Conservation (phyloP, 2,888 invertebrate genomes). For the Rhingia campestris region DNA sequence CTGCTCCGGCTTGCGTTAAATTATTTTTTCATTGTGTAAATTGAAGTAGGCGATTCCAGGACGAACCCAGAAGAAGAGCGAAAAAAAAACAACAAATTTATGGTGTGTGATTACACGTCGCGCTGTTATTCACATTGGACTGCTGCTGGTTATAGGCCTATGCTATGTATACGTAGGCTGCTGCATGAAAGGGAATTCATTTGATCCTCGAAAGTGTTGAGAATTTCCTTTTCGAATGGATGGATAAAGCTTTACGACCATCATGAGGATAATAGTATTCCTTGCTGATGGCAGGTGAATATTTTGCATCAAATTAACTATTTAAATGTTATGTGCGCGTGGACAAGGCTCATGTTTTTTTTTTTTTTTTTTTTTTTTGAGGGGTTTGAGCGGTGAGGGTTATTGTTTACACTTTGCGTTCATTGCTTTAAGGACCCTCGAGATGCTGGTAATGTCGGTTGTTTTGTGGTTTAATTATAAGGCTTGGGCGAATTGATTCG, state of each 20-base stretch:
- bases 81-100: conserved; percentile 52
- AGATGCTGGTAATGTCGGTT: conserved; percentile 61
- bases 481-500: conserved; percentile 58
- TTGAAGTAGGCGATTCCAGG: conserved; percentile 45
- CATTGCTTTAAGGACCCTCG: conserved; percentile 40
- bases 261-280: conserved; percentile 64
- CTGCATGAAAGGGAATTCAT: conserved; percentile 32
- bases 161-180: neutral
- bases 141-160: neutral
- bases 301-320: conserved; percentile 64
- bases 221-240: conserved; percentile 38
- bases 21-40: conserved; percentile 73
- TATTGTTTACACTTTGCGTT: conserved; percentile 7
- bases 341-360: conserved; percentile 32
- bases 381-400: conserved; percentile 19
- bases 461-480: conserved; percentile 68
- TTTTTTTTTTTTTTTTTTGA: neutral
- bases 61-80: conserved; percentile 6
- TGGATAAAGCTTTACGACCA: conserved; percentile 67
- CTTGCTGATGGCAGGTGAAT: conserved; percentile 57
- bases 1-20: conserved; percentile 65
- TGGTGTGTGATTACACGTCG: conserved; percentile 72
- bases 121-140: conserved; percentile 61
- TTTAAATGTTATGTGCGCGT: conserved; percentile 62
- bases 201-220: conserved; percentile 45